Percentiles rank a stretch among this genome's conserved stretches.
Conservation (phyloP, 2,888 invertebrate species). For the Lepas anatifera region DNA sequence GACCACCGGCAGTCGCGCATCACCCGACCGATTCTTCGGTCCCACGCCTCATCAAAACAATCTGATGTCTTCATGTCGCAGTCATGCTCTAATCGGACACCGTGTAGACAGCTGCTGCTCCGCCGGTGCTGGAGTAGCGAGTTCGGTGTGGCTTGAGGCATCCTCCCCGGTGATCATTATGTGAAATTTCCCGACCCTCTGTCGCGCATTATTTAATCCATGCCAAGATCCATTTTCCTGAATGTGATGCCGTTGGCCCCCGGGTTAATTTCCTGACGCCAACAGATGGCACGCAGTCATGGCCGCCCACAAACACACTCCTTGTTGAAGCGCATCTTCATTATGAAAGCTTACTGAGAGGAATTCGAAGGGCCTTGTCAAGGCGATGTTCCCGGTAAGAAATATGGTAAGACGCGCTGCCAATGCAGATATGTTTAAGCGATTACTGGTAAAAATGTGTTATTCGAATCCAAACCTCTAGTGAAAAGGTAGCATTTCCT, state of each 20-base stretch:
- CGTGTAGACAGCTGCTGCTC: neutral
- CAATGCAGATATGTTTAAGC: no score
- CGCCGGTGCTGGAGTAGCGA: neutral
- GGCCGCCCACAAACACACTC: no score
- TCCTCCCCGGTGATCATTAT: neutral
- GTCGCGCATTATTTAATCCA: slow-evolving; percentile 5
- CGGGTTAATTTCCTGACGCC: no score
- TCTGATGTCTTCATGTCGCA: neutral
- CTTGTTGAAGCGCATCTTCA: no score
- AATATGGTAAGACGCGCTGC: no score
- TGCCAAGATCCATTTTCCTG: neutral
- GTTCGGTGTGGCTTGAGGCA: neutral
- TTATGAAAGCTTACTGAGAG: no score
- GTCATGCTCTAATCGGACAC: neutral
- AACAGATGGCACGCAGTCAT: no score
- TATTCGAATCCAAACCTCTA: no score
- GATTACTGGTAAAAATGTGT: no score
- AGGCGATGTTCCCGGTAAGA: no score
- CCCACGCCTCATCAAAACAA: slow-evolving; percentile 10
- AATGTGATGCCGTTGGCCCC: neutral
- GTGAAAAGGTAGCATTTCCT: no score
- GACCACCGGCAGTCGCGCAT: neutral
- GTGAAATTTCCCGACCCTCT: neutral
- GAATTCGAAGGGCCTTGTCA: no score
- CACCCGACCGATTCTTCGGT: neutral